Evolutionary conservation across 53 echinoderm and acorn worm species (phyloP), one percentile per base, ranked within the genome.

Genomic region (Stichopus horrens): DNA sequence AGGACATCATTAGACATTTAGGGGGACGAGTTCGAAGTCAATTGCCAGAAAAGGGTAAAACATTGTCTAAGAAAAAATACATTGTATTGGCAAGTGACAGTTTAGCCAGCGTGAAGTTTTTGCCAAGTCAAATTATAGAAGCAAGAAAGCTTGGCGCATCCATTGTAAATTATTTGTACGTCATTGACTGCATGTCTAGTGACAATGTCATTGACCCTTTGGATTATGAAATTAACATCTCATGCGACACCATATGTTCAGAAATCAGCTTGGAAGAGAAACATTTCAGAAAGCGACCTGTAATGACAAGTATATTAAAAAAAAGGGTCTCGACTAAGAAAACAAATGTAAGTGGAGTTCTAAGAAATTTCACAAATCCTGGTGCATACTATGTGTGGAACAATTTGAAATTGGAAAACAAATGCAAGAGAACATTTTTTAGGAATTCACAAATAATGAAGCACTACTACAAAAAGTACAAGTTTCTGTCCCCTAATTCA

Each of bases 341-440:
- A 22, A 74, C 7, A 6, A 6, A 74, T 14, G 6, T 6, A 6
- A n/a, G 7, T 6, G 66, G 14, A 65, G 9, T 65, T 9, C 66
- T 14, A 65, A 78, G 53, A 13, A 78, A 4, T 8, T 51, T 51
- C 7, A 58, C 9, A 58, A 82, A 82, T 20, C 82, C 82, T 55
- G 82, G 82, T 58, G 53, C 54, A 9, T 54, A 82, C 57, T 78
- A 8, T 78, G 79, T 78, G 54, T 78, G 79, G 79, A 78, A 78
- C 5, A 78, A 78, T n/a, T 78, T 20, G 56, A 82, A 82, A 20
- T 19, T 54, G 14, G 82, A 82, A 82, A 55, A 82, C 56, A 57
- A 22, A n/a, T 21, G 9, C 4, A 82, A 54, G 21, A 82, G 56
- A 5, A 58, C 6, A 6, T 57, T 82, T 82, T 20, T 9, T 22